A percentile compares a stretch with the other conserved stretches of the same genome.
Conservation (phyloP, 30 jellyfish, hydroid and myxozoan species). For the Cassiopea xamachana region DNA sequence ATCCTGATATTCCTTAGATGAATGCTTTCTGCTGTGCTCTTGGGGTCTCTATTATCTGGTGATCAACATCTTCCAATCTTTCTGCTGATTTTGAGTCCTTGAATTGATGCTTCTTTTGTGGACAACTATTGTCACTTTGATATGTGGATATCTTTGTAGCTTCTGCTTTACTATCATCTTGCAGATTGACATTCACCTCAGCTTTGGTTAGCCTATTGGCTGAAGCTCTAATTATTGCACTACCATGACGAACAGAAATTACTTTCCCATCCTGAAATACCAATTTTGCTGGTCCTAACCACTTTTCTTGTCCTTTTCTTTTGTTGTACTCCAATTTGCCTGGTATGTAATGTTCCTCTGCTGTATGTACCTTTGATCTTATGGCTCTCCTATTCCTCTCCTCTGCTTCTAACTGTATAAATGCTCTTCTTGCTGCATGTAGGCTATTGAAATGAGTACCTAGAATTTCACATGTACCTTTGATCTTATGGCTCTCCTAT, state of each 20-base stretch:
- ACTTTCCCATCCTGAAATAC: slow-evolving; percentile 61
- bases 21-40: not conserved
- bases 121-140: not conserved
- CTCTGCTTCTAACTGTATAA: slow-evolving; percentile 51
- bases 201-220: not conserved
- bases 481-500: slow-evolving; percentile 61
- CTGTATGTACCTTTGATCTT: slow-evolving; percentile 34
- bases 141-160: not conserved
- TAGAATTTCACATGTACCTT: slow-evolving; percentile 38
- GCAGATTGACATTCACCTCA: not conserved
- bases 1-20: not conserved
- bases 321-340: slow-evolving; percentile 73
- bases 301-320: slow-evolving; percentile 28
- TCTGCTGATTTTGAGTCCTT: not conserved
- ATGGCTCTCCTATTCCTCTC: slow-evolving; percentile 69
- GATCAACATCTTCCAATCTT: not conserved
- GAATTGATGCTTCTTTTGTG: not conserved
- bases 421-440: slow-evolving; percentile 56
- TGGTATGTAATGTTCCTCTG: too few relatives aligned
- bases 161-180: not conserved
- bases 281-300: slow-evolving; percentile 84
- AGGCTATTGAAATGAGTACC: slow-evolving; percentile 60
- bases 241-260: slow-evolving; percentile 45
- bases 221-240: slow-evolving; percentile 30
- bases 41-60: not conserved